These are phyloP conservation scores for Cettia cetti DNA, from an alignment of 2,113 vertebrate genomes.

Conservation along the genomic window DNA sequence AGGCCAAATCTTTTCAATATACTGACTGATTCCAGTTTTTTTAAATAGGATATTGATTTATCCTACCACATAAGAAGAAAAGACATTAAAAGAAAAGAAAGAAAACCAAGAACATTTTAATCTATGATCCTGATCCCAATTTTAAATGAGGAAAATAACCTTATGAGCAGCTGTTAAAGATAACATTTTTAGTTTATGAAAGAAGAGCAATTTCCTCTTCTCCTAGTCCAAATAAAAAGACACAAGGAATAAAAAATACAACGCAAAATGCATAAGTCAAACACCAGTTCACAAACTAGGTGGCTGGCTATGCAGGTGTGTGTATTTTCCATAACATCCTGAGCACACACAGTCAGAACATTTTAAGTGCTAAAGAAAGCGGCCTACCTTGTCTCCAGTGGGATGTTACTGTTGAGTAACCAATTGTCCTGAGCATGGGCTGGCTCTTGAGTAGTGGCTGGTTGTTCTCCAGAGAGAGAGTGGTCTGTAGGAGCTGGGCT, in stretches of 20 bases:
- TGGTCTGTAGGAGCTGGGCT: conserved; percentile 94
- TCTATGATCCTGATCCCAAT: neutral
- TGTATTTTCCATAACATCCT: neutral
- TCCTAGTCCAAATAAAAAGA: neutral
- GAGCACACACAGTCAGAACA: neutral
- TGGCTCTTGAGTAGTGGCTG: conserved; percentile 80
- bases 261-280: neutral
- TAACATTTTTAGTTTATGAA: neutral
- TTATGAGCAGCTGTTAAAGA: neutral
- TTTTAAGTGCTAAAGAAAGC: neutral
- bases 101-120: conserved; percentile 9
- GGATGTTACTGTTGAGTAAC: conserved; percentile 99
- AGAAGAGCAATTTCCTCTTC: conserved; percentile 26
- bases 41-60: conserved; percentile 42
- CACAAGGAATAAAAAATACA: neutral
- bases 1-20: neutral
- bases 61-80: conserved; percentile 1
- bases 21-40: conserved; percentile 27
- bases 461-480: conserved; percentile 88
- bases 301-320: neutral
- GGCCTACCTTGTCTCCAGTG: conserved; percentile 93
- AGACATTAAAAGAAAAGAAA: neutral
- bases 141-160: conserved; percentile 28
- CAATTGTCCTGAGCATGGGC: conserved; percentile 93
- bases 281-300: neutral